Conservation (phyloP, 2,888 invertebrate species). For the Pandemis corylana region DNA sequence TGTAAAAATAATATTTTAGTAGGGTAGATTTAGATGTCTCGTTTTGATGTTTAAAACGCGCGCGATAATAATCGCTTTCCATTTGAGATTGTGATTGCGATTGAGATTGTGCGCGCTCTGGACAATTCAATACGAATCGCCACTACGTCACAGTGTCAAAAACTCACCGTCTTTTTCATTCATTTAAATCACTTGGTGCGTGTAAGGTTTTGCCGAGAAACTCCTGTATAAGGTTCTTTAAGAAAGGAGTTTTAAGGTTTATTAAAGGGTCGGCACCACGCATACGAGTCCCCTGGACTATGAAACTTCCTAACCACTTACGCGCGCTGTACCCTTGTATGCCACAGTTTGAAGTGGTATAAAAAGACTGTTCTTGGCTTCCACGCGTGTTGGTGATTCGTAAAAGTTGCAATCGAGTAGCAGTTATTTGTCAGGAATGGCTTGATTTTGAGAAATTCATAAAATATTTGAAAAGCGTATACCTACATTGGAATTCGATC, state of each 20-base stretch:
- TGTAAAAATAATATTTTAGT: conserved; percentile 35
- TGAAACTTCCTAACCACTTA: too few species aligned
- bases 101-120: background rate
- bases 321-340: too few species aligned
- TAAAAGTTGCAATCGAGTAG: background rate
- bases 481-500: too few species aligned
- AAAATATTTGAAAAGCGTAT: too few species aligned
- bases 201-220: background rate
- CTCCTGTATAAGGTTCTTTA: too few species aligned
- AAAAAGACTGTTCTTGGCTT: background rate
- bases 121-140: background rate
- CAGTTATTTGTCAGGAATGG: background rate
- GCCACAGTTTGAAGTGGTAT: too few species aligned
- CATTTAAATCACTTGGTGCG: background rate
- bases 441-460: too few species aligned
- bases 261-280: too few species aligned
- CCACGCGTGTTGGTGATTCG: too few species aligned
- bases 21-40: conserved; percentile 35
- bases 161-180: background rate
- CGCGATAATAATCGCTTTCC: background rate
- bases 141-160: background rate
- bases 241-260: too few species aligned
- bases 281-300: too few species aligned
- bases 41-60: background rate
- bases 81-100: background rate